Conservation (phyloP, 2,888 invertebrate genomes). For the Seira ritae region DNA sequence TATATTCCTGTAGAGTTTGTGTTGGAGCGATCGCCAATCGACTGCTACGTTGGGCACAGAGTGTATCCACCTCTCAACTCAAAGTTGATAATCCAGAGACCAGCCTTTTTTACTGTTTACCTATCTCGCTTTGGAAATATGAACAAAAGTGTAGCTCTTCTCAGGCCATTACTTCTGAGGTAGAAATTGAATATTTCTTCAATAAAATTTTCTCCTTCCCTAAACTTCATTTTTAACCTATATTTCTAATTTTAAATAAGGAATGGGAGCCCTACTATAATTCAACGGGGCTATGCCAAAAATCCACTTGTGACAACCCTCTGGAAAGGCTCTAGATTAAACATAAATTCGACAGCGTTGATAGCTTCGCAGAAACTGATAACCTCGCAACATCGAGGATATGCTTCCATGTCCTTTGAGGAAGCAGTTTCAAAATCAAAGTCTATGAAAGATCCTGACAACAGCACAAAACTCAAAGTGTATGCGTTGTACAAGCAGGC, state of each 20-base stretch:
- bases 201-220: neutral
- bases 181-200: neutral
- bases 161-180: conserved; percentile 7
- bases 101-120: too few species aligned
- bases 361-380: neutral
- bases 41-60: too few species aligned
- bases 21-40: too few species aligned
- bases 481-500: conserved; percentile 80
- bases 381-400: neutral
- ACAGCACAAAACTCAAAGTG: conserved; percentile 76
- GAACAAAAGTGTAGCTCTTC: neutral
- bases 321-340: neutral
- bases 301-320: neutral
- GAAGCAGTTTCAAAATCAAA: conserved; percentile 63
- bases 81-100: too few species aligned
- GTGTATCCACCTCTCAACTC: too few species aligned
- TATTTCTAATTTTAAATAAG: neutral
- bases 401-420: conserved; percentile 53
- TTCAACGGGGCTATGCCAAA: neutral
- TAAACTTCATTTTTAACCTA: neutral
- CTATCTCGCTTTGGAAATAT: neutral
- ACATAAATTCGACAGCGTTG: neutral
- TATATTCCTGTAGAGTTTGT: too few species aligned
- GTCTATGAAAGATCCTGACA: conserved; percentile 61
- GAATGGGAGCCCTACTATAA: neutral